Evolutionary conservation across 2,113 vertebrate genomes (phyloP).

Genomic region (Rhinoderma darwinii): DNA sequence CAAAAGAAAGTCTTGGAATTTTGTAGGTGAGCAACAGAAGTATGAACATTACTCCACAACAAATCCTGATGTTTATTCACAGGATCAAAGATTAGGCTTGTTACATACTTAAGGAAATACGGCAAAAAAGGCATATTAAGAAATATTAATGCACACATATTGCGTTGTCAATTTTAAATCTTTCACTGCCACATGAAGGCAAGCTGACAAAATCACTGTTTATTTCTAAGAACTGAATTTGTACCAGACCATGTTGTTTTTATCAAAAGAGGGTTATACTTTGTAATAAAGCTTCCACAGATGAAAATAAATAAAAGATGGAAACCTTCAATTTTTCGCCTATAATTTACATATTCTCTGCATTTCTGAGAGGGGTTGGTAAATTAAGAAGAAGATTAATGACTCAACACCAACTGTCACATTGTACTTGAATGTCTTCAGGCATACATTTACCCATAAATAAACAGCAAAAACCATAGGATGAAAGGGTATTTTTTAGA

Average conservation of each 20-base stretch:
- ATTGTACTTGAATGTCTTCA: not conserved
- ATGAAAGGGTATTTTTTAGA: not conserved
- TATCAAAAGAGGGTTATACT: not conserved
- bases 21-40: not conserved
- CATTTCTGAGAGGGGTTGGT: not conserved
- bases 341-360: not conserved
- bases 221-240: not conserved
- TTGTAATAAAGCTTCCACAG: not conserved
- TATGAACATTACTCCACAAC: not conserved
- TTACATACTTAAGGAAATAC: not conserved
- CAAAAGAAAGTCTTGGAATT: not conserved
- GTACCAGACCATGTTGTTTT: conserved; percentile 14
- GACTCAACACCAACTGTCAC: not conserved
- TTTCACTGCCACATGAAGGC: not conserved
- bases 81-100: not conserved
- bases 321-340: not conserved
- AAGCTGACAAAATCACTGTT: not conserved
- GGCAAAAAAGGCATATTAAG: not conserved
- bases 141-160: not conserved
- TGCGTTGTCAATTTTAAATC: not conserved
- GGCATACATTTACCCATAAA: not conserved
- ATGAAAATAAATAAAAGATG: not conserved
- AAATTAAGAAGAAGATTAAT: conserved; percentile 9
- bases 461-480: conserved; percentile 16
- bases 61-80: not conserved